Evolutionary conservation across 2,888 invertebrate genomes (phyloP).

Genomic region (Tenthredo distinguenda): DNA sequence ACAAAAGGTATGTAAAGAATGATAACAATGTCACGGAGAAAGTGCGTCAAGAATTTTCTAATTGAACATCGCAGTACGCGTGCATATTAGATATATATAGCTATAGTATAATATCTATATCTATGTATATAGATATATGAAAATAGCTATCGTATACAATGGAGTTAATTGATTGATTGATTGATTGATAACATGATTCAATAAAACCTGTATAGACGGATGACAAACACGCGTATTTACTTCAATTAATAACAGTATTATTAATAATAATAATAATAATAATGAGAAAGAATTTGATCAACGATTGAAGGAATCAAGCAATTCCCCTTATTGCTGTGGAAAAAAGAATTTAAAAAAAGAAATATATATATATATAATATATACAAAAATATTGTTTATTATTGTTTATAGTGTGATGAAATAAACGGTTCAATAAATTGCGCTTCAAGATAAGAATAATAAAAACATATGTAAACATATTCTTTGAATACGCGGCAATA

Average conservation of each 20-base stretch:
- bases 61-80: not conserved
- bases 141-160: too few relatives aligned
- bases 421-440: not conserved
- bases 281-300: not conserved
- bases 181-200: too few relatives aligned
- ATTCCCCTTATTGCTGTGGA: not conserved
- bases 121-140: not conserved
- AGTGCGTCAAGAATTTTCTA: constrained; percentile 19
- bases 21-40: constrained; percentile 19
- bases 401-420: not conserved
- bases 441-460: not conserved
- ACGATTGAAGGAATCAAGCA: not conserved
- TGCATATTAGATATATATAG: not conserved
- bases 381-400: not conserved
- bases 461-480: not conserved
- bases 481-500: not conserved
- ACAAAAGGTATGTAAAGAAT: not conserved
- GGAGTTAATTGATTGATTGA: too few relatives aligned
- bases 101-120: not conserved
- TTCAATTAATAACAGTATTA: not conserved
- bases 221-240: too few relatives aligned
- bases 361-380: not conserved
- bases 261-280: not conserved
- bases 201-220: too few relatives aligned
- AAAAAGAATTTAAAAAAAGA: not conserved